phyloP scores from a whole-genome alignment of 2,113 vertebrate genomes.

The Furnarius figulus region DNA sequence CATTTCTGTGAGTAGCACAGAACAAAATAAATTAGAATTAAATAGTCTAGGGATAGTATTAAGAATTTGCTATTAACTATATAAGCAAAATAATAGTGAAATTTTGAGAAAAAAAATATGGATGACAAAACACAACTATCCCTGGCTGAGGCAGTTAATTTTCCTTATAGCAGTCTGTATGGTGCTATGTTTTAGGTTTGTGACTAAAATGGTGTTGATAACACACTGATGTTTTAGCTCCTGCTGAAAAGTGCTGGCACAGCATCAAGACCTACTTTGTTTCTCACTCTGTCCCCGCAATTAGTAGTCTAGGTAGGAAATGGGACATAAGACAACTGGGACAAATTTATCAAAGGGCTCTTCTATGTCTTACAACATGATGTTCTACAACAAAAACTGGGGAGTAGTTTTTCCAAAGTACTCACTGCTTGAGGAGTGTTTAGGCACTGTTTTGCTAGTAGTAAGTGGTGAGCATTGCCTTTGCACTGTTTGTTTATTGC shows the following conservation, averaged over 20 bases:
- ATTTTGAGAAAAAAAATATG: not conserved
- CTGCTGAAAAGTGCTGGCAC: not conserved
- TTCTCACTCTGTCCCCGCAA: not conserved
- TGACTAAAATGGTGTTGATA: not conserved
- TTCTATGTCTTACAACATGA: not conserved
- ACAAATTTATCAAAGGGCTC: not conserved
- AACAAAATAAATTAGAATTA: not conserved
- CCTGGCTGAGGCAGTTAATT: not conserved
- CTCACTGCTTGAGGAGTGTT: not conserved
- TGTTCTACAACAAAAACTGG: not conserved
- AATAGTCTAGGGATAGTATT: not conserved
- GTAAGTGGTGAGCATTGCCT: accelerated
- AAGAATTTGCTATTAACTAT: not conserved
- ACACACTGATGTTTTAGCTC: not conserved
- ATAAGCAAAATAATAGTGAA: not conserved
- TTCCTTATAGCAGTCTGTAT: not conserved
- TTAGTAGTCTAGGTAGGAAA: not conserved
- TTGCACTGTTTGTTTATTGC: not conserved
- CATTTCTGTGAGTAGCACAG: not conserved
- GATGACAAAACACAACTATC: accelerated
- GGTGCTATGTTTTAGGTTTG: not conserved
- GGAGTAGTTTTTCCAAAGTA: not conserved
- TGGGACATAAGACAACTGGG: not conserved
- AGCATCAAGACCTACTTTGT: not conserved
- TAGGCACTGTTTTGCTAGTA: not conserved